These are phyloP conservation scores for Notarius quadriscutis DNA, from an alignment of 2,113 vertebrate species.

Conservation along the genomic window DNA sequence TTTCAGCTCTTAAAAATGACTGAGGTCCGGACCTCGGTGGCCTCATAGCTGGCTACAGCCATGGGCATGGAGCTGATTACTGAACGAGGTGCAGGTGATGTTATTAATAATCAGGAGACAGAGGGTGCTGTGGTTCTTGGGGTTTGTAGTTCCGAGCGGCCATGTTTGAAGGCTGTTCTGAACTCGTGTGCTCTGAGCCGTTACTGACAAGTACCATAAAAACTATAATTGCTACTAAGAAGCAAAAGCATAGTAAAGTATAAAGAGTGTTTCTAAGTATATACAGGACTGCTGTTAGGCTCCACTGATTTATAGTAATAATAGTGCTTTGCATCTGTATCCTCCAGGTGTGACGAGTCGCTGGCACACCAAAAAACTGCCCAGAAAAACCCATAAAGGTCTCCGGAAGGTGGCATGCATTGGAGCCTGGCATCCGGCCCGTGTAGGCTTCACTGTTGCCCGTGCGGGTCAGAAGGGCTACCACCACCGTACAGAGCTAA, in stretches of 20 bases:
- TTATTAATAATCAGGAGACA: too few species aligned
- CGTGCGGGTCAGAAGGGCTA: constrained; percentile 97
- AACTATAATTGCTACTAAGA: too few species aligned
- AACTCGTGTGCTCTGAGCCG: too few species aligned
- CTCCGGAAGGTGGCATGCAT: constrained; percentile 97
- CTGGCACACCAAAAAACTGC: constrained; percentile 98
- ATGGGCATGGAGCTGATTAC: too few species aligned
- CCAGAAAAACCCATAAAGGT: constrained; percentile 94
- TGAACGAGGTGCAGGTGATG: too few species aligned
- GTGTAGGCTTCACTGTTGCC: constrained; percentile 94
- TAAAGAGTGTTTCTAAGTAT: not conserved
- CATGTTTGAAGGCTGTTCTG: too few species aligned
- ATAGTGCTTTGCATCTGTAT: not conserved
- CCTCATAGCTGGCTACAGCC: too few species aligned
- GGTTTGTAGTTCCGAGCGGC: too few species aligned
- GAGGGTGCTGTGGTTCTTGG: too few species aligned
- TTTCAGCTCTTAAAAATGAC: too few species aligned
- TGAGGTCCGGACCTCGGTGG: too few species aligned
- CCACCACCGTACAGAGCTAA: constrained; percentile 95
- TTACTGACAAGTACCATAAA: too few species aligned
- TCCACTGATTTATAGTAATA: not conserved
- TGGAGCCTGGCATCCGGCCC: constrained; percentile 95
- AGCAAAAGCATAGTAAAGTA: not conserved
- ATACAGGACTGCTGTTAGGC: not conserved
- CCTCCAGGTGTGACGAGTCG: constrained; percentile 92